phyloP scores from a whole-genome alignment of 2,797 vertebrate species.

The Gobio occitaniae region DNA sequence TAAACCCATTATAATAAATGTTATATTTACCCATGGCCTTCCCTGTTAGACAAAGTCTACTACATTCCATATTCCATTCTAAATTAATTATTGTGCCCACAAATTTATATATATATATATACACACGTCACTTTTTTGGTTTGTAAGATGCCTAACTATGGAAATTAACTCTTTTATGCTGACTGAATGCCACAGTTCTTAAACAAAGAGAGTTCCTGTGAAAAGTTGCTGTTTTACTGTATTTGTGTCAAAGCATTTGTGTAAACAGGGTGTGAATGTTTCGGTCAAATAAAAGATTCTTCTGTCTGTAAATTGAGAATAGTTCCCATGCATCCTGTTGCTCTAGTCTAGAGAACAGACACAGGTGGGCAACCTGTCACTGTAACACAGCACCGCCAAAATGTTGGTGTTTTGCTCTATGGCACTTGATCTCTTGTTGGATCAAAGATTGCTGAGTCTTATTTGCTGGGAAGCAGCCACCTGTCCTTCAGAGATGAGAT shows the following conservation, averaged over 20 bases:
- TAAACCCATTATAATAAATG: too few relatives aligned
- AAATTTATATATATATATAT: background rate
- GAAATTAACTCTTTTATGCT: background rate
- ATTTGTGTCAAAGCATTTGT: background rate
- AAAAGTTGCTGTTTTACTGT: background rate
- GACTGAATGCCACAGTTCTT: background rate
- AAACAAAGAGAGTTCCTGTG: background rate
- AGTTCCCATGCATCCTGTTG: constrained; percentile 15
- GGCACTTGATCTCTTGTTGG: constrained; percentile 46
- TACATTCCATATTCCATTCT: background rate
- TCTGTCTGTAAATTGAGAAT: background rate
- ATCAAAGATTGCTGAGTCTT: constrained; percentile 49
- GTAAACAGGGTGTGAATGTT: constrained; percentile 16
- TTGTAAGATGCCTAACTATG: background rate
- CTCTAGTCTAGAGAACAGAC: constrained; percentile 20
- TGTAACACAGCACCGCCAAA: constrained; percentile 28
- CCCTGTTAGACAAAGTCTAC: too few relatives aligned
- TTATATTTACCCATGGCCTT: too few relatives aligned
- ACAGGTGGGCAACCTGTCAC: constrained; percentile 53
- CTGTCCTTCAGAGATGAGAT: constrained; percentile 39
- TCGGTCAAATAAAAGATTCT: background rate
- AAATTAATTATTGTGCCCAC: background rate
- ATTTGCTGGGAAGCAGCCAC: constrained; percentile 39
- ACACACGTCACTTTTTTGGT: background rate
- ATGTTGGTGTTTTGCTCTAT: background rate